Evolutionary conservation across 2,113 vertebrate species (phyloP).

Genomic region (Sinocyclocheilus anshuiensis): DNA sequence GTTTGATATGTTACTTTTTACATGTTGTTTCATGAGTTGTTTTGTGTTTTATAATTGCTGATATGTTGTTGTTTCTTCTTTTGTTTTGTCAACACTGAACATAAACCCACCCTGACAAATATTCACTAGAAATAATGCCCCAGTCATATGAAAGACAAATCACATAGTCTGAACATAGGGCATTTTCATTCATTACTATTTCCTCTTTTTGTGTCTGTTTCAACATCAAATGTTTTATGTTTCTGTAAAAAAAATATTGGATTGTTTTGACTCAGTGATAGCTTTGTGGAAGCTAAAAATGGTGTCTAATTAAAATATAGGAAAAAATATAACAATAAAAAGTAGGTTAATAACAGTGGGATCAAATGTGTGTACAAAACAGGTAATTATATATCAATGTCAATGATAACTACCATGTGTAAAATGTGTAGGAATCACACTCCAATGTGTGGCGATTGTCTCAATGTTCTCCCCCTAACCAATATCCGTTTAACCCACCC

Average conservation of each 20-base stretch:
- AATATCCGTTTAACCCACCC: conserved; percentile 37
- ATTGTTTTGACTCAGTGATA: no score
- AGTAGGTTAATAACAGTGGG: conserved; percentile 24
- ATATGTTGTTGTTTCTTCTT: no score
- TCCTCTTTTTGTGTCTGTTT: neutral
- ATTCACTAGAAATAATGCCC: no score
- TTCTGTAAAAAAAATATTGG: neutral
- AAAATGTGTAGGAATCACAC: neutral
- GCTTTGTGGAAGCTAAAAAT: no score
- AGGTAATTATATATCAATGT: neutral
- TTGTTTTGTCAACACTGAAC: no score
- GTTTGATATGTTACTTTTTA: neutral
- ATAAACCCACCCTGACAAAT: no score
- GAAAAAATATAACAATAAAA: neutral
- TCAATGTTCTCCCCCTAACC: neutral
- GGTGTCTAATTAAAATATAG: neutral
- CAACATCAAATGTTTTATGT: neutral
- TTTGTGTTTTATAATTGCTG: no score
- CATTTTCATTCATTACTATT: no score
- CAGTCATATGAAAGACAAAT: no score
- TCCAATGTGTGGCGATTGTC: neutral
- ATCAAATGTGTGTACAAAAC: conserved; percentile 13
- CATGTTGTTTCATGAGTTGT: no score
- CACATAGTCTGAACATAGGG: no score
- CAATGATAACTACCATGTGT: neutral